phyloP scores from a whole-genome alignment of 1,140 invertebrate species.

The Drosophila orena region DNA sequence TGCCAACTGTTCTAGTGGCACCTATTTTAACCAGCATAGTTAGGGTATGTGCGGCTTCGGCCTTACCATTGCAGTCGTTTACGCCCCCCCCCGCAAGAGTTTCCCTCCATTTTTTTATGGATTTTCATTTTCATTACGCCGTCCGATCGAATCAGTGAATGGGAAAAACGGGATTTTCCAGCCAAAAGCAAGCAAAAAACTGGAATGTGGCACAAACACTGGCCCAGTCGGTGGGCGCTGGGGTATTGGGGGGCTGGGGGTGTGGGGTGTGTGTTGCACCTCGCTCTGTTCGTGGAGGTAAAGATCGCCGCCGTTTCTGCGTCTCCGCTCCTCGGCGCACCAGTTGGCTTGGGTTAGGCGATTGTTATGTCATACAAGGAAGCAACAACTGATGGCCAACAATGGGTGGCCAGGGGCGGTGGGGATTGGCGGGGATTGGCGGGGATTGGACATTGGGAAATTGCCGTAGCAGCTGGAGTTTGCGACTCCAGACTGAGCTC shows the following conservation, averaged over 20 bases:
- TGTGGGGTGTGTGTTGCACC: conserved; percentile 16
- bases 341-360: conserved; percentile 49
- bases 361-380: conserved; percentile 79
- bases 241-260: not conserved
- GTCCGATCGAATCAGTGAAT: conserved; percentile 79
- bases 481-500: conserved; percentile 9
- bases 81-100: not conserved
- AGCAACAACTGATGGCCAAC: conserved; percentile 76
- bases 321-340: conserved; percentile 13
- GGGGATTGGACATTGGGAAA: conserved; percentile 37
- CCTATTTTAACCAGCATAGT: not conserved
- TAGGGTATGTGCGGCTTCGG: conserved; percentile 9
- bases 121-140: conserved; percentile 73
- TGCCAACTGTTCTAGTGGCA: not conserved
- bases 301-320: conserved; percentile 68
- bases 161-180: conserved; percentile 78
- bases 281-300: conserved; percentile 64
- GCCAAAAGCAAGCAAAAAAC: conserved; percentile 52
- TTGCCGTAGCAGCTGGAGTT: conserved; percentile 26
- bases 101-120: conserved; percentile 15
- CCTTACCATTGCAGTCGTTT: not conserved
- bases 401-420: conserved; percentile 24
- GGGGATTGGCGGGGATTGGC: conserved; percentile 17
- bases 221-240: not conserved
- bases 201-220: conserved; percentile 74